These are phyloP conservation scores for Monodelphis domestica DNA, from an alignment of 2,797 vertebrate genomes.

Conservation along the genomic window DNA sequence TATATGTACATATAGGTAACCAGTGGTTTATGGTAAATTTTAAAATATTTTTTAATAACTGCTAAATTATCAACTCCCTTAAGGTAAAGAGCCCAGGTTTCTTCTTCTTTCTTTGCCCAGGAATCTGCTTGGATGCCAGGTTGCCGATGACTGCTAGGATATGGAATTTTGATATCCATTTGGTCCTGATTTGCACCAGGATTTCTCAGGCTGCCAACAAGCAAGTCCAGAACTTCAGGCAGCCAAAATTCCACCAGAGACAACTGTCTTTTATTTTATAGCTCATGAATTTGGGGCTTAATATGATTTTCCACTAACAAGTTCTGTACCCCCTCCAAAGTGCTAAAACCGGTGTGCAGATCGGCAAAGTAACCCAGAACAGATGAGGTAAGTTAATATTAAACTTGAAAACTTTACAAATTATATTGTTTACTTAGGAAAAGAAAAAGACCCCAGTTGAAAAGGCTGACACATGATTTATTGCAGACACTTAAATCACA, in stretches of 20 bases:
- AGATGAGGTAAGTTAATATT: slow-evolving; percentile 81
- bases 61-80: slow-evolving; percentile 62
- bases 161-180: slow-evolving; percentile 87
- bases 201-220: slow-evolving; percentile 84
- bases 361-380: slow-evolving; percentile 80
- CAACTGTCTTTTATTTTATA: slow-evolving; percentile 87
- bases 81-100: slow-evolving; percentile 42
- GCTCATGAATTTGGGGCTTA: slow-evolving; percentile 84
- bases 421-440: slow-evolving; percentile 79
- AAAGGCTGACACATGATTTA: slow-evolving; percentile 79
- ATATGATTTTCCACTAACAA: slow-evolving; percentile 87
- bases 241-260: slow-evolving; percentile 85
- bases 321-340: slow-evolving; percentile 83
- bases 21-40: slow-evolving; percentile 54
- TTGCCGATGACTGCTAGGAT: slow-evolving; percentile 80
- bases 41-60: slow-evolving; percentile 61
- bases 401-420: slow-evolving; percentile 82
- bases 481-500: slow-evolving; percentile 70
- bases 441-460: slow-evolving; percentile 75
- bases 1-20: slow-evolving; percentile 13
- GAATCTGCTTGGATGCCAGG: slow-evolving; percentile 81
- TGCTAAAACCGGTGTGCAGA: slow-evolving; percentile 81
- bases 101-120: slow-evolving; percentile 71
- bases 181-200: slow-evolving; percentile 86
- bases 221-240: slow-evolving; percentile 84